Conservation (phyloP, 2,888 invertebrate species). For the Agrilus mali region DNA sequence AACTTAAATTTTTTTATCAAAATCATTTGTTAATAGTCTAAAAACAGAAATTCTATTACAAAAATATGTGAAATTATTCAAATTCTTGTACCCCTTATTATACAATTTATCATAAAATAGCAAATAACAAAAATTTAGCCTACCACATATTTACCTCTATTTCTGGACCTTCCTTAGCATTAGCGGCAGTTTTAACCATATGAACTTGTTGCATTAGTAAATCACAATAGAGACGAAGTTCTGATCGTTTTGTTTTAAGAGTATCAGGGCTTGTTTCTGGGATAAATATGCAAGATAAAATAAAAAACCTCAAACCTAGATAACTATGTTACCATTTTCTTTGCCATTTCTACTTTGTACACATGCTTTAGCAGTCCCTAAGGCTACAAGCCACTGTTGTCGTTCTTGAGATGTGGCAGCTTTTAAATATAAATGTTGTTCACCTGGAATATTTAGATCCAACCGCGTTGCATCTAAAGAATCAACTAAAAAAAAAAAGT, state of each 20-base stretch:
- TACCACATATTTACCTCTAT: constrained; percentile 37
- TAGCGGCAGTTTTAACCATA: constrained; percentile 54
- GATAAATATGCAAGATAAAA: background rate
- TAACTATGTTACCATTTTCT: constrained; percentile 18
- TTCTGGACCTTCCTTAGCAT: constrained; percentile 43
- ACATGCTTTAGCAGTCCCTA: constrained; percentile 63
- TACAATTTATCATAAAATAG: too few relatives aligned
- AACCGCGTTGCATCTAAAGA: constrained; percentile 57
- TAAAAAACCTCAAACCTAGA: background rate
- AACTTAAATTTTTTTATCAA: too few relatives aligned
- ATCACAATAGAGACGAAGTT: constrained; percentile 68
- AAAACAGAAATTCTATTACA: too few relatives aligned
- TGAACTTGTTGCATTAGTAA: constrained; percentile 76
- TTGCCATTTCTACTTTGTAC: constrained; percentile 25
- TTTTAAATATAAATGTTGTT: constrained; percentile 67
- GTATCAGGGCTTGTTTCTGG: constrained; percentile 44
- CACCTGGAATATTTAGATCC: constrained; percentile 69
- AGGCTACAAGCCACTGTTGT: constrained; percentile 69
- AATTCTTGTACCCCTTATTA: too few relatives aligned
- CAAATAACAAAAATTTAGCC: too few relatives aligned
- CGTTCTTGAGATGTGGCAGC: constrained; percentile 66
- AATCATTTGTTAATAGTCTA: too few relatives aligned
- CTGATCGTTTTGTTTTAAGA: constrained; percentile 61
- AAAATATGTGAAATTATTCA: too few relatives aligned
- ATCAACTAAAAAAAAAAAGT: constrained; percentile 42